phyloP scores from a whole-genome alignment of 2,888 invertebrate genomes.

The Apamea sordens region DNA sequence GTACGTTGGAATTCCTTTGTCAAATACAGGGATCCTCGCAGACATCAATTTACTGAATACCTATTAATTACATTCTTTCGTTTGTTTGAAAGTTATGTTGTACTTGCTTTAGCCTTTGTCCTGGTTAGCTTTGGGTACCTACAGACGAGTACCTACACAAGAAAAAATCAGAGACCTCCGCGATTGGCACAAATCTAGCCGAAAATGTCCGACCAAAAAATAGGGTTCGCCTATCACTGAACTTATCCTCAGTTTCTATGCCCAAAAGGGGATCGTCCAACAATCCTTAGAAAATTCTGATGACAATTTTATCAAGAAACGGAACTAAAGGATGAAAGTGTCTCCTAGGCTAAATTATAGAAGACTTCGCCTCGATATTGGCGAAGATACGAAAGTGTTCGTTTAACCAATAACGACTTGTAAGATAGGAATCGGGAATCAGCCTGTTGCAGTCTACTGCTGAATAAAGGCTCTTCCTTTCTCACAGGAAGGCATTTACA shows the following conservation, averaged over 20 bases:
- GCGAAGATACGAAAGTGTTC: slow-evolving; percentile 35
- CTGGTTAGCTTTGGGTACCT: slow-evolving; percentile 10
- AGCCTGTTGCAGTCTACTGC: slow-evolving; percentile 45
- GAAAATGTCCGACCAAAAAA: slow-evolving; percentile 17
- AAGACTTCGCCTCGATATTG: slow-evolving; percentile 33
- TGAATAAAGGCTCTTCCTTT: slow-evolving; percentile 30
- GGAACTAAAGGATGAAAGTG: slow-evolving; percentile 29
- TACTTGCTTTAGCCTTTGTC: slow-evolving; percentile 21
- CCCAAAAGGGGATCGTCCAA: neutral
- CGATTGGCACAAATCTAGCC: slow-evolving; percentile 34
- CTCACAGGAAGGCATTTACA: slow-evolving; percentile 45
- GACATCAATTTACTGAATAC: slow-evolving; percentile 61
- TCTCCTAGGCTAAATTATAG: slow-evolving; percentile 37
- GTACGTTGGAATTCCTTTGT: slow-evolving; percentile 52
- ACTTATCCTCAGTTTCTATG: slow-evolving; percentile 25
- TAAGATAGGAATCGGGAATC: slow-evolving; percentile 35
- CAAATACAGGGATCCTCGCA: slow-evolving; percentile 12
- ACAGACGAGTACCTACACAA: neutral
- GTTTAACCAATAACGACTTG: slow-evolving; percentile 47
- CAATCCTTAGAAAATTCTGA: slow-evolving; percentile 32
- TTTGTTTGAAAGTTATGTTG: slow-evolving; percentile 41
- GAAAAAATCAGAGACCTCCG: slow-evolving; percentile 16
- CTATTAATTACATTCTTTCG: slow-evolving; percentile 61
- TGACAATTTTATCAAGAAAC: slow-evolving; percentile 36
- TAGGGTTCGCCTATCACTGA: slow-evolving; percentile 24